Conservation (phyloP, 2,888 invertebrate genomes). For the Clusia tigrina region DNA sequence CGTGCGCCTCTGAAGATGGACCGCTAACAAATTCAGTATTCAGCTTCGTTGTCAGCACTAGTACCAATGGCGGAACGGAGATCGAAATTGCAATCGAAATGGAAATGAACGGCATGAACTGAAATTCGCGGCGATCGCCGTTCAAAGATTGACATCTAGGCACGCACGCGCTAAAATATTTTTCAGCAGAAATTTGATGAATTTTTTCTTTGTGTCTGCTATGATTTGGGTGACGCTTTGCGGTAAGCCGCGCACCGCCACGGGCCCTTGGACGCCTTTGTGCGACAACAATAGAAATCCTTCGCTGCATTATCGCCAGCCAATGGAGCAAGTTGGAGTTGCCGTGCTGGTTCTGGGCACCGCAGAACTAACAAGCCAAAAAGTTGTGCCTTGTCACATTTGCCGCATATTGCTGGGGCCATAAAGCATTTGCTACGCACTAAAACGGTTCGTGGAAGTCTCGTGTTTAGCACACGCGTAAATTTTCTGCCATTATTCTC, state of each 20-base stretch:
- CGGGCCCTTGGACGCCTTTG: not conserved
- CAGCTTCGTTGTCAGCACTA: no score
- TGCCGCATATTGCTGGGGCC: constrained; percentile 33
- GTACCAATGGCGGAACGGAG: no score
- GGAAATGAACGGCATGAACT: no score
- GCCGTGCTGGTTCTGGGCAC: constrained; percentile 40
- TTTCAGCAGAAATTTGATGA: constrained; percentile 29
- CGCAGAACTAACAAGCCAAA: constrained; percentile 26
- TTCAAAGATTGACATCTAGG: constrained; percentile 18
- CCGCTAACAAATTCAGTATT: no score
- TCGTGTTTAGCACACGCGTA: constrained; percentile 65
- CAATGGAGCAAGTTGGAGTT: constrained; percentile 42
- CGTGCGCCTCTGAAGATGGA: no score
- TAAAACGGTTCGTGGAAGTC: constrained; percentile 63
- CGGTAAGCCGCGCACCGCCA: not conserved
- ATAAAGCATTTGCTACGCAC: constrained; percentile 42
- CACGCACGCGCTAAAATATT: constrained; percentile 33
- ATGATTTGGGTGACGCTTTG: not conserved
- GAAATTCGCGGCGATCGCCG: not conserved
- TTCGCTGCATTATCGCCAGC: constrained; percentile 17
- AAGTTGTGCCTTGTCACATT: constrained; percentile 31
- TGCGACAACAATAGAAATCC: constrained; percentile 19
- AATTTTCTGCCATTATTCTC: constrained; percentile 48
- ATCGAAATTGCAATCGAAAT: no score
- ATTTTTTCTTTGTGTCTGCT: constrained; percentile 23